Conservation (phyloP, 2,113 vertebrate species). For the Sturnira hondurensis region DNA sequence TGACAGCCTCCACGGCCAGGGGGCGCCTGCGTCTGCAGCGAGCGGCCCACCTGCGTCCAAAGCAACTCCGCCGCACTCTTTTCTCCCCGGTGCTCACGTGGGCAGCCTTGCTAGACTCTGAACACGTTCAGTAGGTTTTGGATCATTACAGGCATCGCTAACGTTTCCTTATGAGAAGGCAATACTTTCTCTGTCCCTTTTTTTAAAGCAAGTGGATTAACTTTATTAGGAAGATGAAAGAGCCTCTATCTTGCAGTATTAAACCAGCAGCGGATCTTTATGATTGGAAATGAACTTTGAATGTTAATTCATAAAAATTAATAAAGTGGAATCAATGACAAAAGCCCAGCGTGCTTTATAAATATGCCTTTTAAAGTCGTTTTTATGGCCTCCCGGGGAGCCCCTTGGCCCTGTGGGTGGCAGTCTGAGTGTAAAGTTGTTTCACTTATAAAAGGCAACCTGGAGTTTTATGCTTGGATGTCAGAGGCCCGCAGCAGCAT, state of each 20-base stretch:
- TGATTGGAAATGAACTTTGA: neutral
- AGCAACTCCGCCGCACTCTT: neutral
- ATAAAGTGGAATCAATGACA: slow-evolving; percentile 17
- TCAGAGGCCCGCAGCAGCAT: neutral
- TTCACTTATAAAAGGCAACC: neutral
- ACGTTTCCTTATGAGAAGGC: neutral
- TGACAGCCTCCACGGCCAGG: neutral
- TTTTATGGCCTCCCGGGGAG: neutral
- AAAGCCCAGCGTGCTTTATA: neutral
- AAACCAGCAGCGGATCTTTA: neutral
- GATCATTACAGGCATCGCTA: neutral
- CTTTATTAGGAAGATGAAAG: slow-evolving; percentile 25
- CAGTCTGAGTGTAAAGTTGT: neutral
- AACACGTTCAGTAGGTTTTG: neutral
- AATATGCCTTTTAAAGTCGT: slow-evolving; percentile 6
- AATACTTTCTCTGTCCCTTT: neutral
- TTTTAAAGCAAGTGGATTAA: neutral
- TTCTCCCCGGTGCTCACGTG: neutral
- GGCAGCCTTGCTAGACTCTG: neutral
- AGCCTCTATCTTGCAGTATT: neutral
- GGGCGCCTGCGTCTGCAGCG: neutral
- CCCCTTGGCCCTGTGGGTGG: neutral
- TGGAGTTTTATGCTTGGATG: neutral
- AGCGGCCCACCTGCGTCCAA: neutral
- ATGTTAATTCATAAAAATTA: slow-evolving; percentile 43